Evolutionary conservation across 2,888 invertebrate species (phyloP), one percentile per base, ranked within the genome.

Genomic region (Microctonus aethiopoides): DNA sequence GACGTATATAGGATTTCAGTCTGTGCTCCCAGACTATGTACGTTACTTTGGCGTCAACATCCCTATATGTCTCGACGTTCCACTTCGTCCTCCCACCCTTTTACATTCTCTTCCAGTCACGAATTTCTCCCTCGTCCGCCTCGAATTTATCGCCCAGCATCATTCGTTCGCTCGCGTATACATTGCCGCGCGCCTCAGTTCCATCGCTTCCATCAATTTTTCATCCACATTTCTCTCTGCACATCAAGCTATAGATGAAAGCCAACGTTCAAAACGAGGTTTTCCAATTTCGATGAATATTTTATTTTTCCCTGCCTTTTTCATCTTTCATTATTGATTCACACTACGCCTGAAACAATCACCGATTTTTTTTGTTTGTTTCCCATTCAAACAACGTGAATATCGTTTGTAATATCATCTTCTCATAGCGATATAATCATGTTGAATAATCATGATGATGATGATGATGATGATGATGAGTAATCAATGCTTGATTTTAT

Each of bases 1-100:
- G 72, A 76, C 76, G 77, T 78, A 75, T 76, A 73, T 71, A 74
- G 76, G 75, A 81, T 79, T 79, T 78, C 76, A 71, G 77, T 78
- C 76, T 74, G 60, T 72, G 64, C 69, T 75, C 69, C 66, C 68
- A 74, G 64, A 67, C 41, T 66, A 16, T 46, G 67, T 73, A 68
- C 72, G 65, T 70, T 74, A 57, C 59, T 67, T 46, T 9, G 61
- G 67, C 73, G 63, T 74, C 72, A 77, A 76, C 77, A 70, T 77
- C 60, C 71, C 68, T 72, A 74, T 68, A 73, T 70, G 70, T 72
- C 70, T 67, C 66, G 69, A 65, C 66, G 67, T 67, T 66, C 71
- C 65, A 54, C 67, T 68, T 68, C 63, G 13, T 66, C 67, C 68
- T 46, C 16, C 16, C 46, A 2, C 16, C 46, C 46, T 62, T 69